These are phyloP conservation scores for Philopedon plagiatum DNA, from an alignment of 2,888 invertebrate genomes.

Conservation along the genomic window DNA sequence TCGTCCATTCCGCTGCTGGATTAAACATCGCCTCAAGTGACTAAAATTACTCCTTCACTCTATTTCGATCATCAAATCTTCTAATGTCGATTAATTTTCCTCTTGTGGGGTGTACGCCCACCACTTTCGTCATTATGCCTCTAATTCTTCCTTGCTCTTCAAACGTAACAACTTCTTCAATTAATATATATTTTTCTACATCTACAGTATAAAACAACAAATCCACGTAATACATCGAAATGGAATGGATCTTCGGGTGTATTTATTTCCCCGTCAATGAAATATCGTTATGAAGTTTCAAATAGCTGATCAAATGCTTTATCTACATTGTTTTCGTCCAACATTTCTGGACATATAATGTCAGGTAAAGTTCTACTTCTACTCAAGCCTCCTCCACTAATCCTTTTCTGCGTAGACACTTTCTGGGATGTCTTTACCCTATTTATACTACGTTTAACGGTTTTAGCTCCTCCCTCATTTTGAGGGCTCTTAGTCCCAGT, in stretches of 20 bases:
- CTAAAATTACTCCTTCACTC: constrained; percentile 13
- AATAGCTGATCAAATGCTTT: constrained; percentile 91
- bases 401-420: constrained; percentile 64
- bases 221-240: constrained; percentile 51
- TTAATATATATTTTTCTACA: constrained; percentile 37
- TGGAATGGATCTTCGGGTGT: constrained; percentile 51
- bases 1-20: constrained; percentile 27
- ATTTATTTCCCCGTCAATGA: constrained; percentile 18
- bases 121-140: constrained; percentile 32
- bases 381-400: constrained; percentile 69
- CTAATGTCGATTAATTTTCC: background rate
- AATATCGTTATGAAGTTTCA: constrained; percentile 63
- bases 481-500: constrained; percentile 67
- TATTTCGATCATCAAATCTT: constrained; percentile 2
- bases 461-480: constrained; percentile 53
- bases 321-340: constrained; percentile 87
- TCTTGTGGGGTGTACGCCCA: constrained; percentile 50
- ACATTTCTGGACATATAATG: constrained; percentile 75
- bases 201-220: constrained; percentile 46
- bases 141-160: constrained; percentile 18
- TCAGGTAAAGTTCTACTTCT: constrained; percentile 86
- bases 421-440: constrained; percentile 71
- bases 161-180: constrained; percentile 48
- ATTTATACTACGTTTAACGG: constrained; percentile 64
- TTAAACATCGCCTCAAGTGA: constrained; percentile 35